These are phyloP conservation scores for Imbricaverruca yamaguchii DNA, from an alignment of 2,888 invertebrate genomes.

Conservation along the genomic window DNA sequence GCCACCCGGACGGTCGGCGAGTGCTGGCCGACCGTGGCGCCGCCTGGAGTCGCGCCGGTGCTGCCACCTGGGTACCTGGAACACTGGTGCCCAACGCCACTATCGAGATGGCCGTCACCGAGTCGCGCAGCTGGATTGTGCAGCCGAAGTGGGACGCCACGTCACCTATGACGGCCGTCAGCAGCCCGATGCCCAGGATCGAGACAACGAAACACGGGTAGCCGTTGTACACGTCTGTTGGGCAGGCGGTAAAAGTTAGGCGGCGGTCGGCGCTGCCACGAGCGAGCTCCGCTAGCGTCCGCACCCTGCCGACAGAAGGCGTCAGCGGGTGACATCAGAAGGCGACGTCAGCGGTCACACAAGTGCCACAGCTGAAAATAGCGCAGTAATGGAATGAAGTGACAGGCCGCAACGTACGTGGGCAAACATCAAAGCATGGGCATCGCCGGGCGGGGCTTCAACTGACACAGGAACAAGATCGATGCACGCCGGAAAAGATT, in stretches of 20 bases:
- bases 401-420: no score
- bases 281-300: neutral
- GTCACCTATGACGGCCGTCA: slow-evolving; percentile 56
- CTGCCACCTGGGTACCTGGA: slow-evolving; percentile 43
- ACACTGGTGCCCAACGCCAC: slow-evolving; percentile 57
- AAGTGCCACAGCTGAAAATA: no score
- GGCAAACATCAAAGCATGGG: no score
- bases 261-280: neutral
- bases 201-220: slow-evolving; percentile 53
- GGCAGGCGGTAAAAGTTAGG: neutral
- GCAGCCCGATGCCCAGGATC: slow-evolving; percentile 50
- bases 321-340: neutral
- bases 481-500: no score
- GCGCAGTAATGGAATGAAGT: no score
- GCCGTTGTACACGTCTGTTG: slow-evolving; percentile 47
- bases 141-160: slow-evolving; percentile 55
- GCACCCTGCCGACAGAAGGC: neutral
- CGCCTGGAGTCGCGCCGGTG: no score
- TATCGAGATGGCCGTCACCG: slow-evolving; percentile 55
- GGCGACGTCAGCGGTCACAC: neutral
- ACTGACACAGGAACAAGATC: no score
- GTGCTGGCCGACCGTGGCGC: no score
- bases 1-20: no score
- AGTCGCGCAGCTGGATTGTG: slow-evolving; percentile 53
- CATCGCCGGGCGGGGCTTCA: no score